phyloP scores from a whole-genome alignment of 2,113 vertebrate species.

The Petrocephalus microphthalmus region DNA sequence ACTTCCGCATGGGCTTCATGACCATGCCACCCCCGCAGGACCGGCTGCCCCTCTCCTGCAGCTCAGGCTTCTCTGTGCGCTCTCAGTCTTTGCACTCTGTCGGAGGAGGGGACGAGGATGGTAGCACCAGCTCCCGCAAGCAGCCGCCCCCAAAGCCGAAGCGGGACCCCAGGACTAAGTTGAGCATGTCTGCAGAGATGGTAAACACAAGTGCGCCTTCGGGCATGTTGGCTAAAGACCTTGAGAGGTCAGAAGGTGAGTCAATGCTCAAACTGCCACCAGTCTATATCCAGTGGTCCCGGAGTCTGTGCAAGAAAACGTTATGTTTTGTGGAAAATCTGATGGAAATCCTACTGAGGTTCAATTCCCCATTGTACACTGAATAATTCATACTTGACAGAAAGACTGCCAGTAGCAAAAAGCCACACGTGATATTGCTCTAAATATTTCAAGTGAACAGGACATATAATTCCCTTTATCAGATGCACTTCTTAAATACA shows the following conservation, averaged over 20 bases:
- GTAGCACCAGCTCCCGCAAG: constrained; percentile 71
- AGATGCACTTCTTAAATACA: neutral
- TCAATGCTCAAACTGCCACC: neutral
- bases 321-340: neutral
- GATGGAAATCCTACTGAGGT: neutral
- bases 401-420: neutral
- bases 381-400: constrained; percentile 18
- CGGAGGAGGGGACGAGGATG: constrained; percentile 78
- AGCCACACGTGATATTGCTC: neutral
- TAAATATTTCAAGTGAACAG: constrained; percentile 11
- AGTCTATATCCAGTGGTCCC: neutral
- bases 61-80: constrained; percentile 82
- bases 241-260: constrained; percentile 69
- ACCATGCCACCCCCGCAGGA: constrained; percentile 94
- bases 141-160: constrained; percentile 92
- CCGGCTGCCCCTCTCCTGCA: constrained; percentile 74
- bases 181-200: constrained; percentile 87
- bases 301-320: neutral
- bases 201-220: constrained; percentile 64
- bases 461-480: neutral
- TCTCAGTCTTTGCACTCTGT: constrained; percentile 94
- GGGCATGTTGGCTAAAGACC: constrained; percentile 58
- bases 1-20: constrained; percentile 96
- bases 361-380: neutral
- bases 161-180: constrained; percentile 88